Percentiles rank a stretch among this genome's conserved stretches.
phyloP scores from a whole-genome alignment of 1,140 invertebrate species.

The Euwallacea fornicatus region DNA sequence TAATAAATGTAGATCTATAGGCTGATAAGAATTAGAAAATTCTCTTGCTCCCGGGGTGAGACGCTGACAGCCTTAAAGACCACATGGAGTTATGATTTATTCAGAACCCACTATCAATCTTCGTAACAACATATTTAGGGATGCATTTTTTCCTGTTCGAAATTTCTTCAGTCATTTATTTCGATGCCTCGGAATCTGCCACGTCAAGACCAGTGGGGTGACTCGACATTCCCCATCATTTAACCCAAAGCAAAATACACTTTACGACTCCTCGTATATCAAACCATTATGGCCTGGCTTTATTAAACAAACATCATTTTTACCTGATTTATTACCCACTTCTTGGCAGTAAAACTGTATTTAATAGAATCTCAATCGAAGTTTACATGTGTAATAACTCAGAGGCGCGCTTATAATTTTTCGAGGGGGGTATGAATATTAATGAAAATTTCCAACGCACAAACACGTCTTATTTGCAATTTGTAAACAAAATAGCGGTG shows the following conservation, averaged over 20 bases:
- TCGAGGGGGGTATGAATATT: background rate
- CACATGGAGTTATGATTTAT: constrained; percentile 32
- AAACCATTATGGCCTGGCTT: constrained; percentile 2
- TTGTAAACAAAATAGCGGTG: constrained; percentile 5
- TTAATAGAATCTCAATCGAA: background rate
- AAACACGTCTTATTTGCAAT: constrained; percentile 5
- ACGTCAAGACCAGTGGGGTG: constrained; percentile 6
- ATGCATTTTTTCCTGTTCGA: constrained; percentile 17
- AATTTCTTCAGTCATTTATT: constrained; percentile 23
- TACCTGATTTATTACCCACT: constrained; percentile 4
- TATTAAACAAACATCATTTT: constrained; percentile 17
- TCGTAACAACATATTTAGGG: constrained; percentile 35
- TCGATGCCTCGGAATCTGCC: constrained; percentile 7
- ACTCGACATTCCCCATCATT: background rate
- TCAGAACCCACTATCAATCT: constrained; percentile 36
- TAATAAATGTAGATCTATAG: background rate
- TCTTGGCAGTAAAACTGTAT: background rate
- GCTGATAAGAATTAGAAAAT: constrained; percentile 8
- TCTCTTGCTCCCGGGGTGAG: constrained; percentile 13
- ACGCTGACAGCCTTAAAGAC: constrained; percentile 29
- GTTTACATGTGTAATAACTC: background rate
- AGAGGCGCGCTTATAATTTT: background rate
- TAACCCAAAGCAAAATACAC: constrained; percentile 4
- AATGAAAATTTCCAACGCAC: background rate
- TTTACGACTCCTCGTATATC: constrained; percentile 17